phyloP scores from a whole-genome alignment of 2,113 vertebrate genomes.

The Pao palembangensis region DNA sequence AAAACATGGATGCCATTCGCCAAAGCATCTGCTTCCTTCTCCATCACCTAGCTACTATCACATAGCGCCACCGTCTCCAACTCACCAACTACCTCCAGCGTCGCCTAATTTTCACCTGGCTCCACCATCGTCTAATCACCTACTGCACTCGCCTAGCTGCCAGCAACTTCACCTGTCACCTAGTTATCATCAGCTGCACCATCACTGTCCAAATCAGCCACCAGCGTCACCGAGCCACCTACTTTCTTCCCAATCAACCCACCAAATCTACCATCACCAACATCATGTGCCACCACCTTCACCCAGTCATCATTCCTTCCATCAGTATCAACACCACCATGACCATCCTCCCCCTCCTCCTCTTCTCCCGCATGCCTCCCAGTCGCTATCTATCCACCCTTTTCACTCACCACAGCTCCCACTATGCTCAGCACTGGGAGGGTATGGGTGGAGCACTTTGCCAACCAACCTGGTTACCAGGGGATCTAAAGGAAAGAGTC shows the following conservation, averaged over 20 bases:
- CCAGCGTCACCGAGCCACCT: conserved; percentile 24
- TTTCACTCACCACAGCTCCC: conserved; percentile 60
- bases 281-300: conserved; percentile 44
- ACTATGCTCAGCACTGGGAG: conserved; percentile 33
- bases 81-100: conserved; percentile 37
- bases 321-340: conserved; percentile 50
- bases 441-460: conserved; percentile 75
- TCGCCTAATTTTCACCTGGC: conserved; percentile 38
- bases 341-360: conserved; percentile 23
- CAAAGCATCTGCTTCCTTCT: conserved; percentile 51
- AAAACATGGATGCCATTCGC: conserved; percentile 34
- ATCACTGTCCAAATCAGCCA: conserved; percentile 27
- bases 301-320: conserved; percentile 40
- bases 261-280: conserved; percentile 59
- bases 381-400: conserved; percentile 65
- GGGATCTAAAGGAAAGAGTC: conserved; percentile 71
- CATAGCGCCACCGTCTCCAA: conserved; percentile 49
- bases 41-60: conserved; percentile 70
- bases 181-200: conserved; percentile 29
- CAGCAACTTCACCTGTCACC: conserved; percentile 31
- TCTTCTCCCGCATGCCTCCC: conserved; percentile 66
- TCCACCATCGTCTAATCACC: conserved; percentile 32
- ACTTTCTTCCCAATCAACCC: conserved; percentile 29
- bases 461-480: conserved; percentile 69
- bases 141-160: conserved; percentile 44